Base-by-base conservation (phyloP, 2,797 vertebrate species). In the Scarus forsteni region DNA sequence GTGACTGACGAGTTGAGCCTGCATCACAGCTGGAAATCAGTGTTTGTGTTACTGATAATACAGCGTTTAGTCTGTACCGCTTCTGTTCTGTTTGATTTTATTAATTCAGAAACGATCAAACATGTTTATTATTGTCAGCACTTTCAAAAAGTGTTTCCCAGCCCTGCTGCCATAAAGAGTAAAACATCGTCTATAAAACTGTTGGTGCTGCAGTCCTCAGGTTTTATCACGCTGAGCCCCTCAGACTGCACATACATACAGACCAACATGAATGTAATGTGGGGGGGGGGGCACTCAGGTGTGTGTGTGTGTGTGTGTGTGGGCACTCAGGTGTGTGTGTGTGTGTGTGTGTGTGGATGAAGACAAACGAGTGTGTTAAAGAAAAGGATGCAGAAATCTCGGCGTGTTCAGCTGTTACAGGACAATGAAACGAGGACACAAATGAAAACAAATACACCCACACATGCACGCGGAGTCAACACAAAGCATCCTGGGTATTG, bases 371-470 rank as follows among this genome's bases (percentile, higher is more conserved):
- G 57, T 58, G 27, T 69, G 38, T 34, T 11, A 44, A 44, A 65
- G 56, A 12, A 62, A 46, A 36, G 70, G 43, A 46, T 18, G 19
- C 54, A 60, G 70, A 56, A 50, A 66, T 14, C 18, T 49, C 10
- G 59, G 44, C 39, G 44, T 81, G 59, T 35, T 75, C 61, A 44
- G 81, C 73, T 84, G 69, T 83, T 69, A 66, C 54, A 63, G 74
- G 48, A 59, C 87, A 84, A 84, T 73, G 67, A 70, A 84, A 81
- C 83, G 82, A 87, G 86, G 80, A 88, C 85, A 89, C 87, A 75
- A 94, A 94, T 92, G 90, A 93, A 93, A 93, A 94, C 85, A 92
- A 92, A 94, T 93, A 83, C 74, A 52, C 55, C 70, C 60, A 38
- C 60, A 56, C 68, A 46, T 61, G 52, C 68, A 83, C 73, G 81